phyloP scores from a whole-genome alignment of 1,140 invertebrate genomes.

The Sminthurinus signatus region DNA sequence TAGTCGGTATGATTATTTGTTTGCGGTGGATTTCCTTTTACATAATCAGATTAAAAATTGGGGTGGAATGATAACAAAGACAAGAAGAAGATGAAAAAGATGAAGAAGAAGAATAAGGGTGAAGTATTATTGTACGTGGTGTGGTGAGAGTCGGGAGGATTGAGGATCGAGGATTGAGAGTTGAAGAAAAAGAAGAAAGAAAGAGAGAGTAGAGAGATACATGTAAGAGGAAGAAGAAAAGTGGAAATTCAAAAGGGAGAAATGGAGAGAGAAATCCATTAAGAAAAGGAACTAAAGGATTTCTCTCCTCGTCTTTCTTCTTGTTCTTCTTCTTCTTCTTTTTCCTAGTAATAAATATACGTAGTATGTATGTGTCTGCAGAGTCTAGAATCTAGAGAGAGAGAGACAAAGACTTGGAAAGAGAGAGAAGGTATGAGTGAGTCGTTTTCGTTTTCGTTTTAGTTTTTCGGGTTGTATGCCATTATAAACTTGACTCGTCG shows the following conservation, averaged over 20 bases:
- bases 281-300: constrained; percentile 25
- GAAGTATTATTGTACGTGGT: neutral
- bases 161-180: neutral
- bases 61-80: neutral
- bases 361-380: constrained; percentile 17
- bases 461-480: constrained; percentile 2
- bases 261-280: constrained; percentile 35
- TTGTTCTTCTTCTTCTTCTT: no score
- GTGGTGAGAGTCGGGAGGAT: neutral
- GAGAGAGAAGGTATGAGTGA: no score
- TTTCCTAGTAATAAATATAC: constrained; percentile 34
- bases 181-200: neutral
- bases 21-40: no score
- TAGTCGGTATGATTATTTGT: no score
- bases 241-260: constrained; percentile 12
- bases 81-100: neutral
- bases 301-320: no score
- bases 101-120: constrained; percentile 1
- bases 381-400: no score
- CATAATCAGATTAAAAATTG: neutral
- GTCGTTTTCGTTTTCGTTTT: no score
- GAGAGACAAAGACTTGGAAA: no score
- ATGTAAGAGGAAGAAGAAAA: neutral
- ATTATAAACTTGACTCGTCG: constrained; percentile 26
- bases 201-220: neutral